phyloP scores from a whole-genome alignment of 2,888 invertebrate species.

The Calliopum simillimum region DNA sequence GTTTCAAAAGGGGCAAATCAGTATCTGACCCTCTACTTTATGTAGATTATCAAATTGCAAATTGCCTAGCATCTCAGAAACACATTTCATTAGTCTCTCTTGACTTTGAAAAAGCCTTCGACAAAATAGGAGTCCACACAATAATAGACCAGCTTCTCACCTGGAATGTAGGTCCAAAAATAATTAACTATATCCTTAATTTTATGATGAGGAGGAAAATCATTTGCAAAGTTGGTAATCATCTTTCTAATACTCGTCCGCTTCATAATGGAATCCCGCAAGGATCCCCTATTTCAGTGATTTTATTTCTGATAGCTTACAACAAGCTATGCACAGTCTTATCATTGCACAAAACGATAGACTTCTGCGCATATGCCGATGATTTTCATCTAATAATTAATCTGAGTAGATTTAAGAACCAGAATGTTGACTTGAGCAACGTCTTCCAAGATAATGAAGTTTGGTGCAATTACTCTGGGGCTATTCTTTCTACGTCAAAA shows the following conservation, averaged over 20 bases:
- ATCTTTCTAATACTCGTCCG: too few species aligned
- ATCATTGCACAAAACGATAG: too few species aligned
- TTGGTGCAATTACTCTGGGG: conserved; percentile 25
- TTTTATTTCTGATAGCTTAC: conserved; percentile 21
- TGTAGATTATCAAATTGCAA: conserved; percentile 10
- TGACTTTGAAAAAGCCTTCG: conserved; percentile 28
- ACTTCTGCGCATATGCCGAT: too few species aligned
- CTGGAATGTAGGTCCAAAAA: conserved; percentile 28
- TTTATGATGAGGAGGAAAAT: conserved; percentile 18
- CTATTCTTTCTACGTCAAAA: conserved; percentile 11
- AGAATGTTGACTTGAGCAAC: background rate
- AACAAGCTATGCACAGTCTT: conserved; percentile 20
- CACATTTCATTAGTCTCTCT: conserved; percentile 12
- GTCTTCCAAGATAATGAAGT: background rate
- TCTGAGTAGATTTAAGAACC: too few species aligned
- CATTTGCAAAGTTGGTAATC: too few species aligned
- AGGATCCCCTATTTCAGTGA: conserved; percentile 23
- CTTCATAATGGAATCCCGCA: conserved; percentile 20
- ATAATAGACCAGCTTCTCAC: too few species aligned
- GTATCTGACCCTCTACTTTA: background rate
- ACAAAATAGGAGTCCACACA: conserved; percentile 27
- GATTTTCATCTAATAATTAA: too few species aligned
- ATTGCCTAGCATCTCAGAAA: background rate
- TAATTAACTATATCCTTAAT: background rate
- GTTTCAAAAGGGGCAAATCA: too few species aligned